Evolutionary conservation across 2,797 vertebrate species (phyloP).

Genomic region (Peromyscus aztecus): DNA sequence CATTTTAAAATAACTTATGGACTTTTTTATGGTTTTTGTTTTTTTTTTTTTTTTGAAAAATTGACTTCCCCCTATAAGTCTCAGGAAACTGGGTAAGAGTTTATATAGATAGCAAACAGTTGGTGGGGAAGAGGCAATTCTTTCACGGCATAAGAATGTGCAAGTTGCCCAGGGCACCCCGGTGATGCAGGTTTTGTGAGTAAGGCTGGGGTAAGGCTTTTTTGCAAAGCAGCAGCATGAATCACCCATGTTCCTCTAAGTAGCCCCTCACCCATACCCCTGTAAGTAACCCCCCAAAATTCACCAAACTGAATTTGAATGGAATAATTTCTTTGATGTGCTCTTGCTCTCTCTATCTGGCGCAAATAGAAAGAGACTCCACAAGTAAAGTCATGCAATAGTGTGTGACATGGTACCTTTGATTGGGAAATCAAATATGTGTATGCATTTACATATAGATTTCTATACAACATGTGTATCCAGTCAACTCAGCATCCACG

Average conservation of each 20-base stretch:
- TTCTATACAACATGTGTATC: background rate
- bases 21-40: background rate
- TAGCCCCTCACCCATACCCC: background rate
- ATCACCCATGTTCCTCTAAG: background rate
- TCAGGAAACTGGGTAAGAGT: background rate
- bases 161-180: background rate
- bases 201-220: background rate
- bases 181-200: background rate
- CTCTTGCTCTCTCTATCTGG: background rate
- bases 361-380: background rate
- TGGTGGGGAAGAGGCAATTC: background rate
- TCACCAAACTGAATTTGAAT: background rate
- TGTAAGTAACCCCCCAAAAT: background rate
- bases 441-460: background rate
- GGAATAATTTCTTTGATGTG: background rate
- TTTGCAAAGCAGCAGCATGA: background rate
- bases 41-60: background rate
- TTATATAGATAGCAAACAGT: background rate
- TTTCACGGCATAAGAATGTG: background rate
- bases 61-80: background rate
- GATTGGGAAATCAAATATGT: background rate
- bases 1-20: background rate
- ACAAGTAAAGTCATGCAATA: background rate
- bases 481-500: background rate
- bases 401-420: background rate